phyloP scores from a whole-genome alignment of 2,888 invertebrate genomes.

The Folsomia manolachei region DNA sequence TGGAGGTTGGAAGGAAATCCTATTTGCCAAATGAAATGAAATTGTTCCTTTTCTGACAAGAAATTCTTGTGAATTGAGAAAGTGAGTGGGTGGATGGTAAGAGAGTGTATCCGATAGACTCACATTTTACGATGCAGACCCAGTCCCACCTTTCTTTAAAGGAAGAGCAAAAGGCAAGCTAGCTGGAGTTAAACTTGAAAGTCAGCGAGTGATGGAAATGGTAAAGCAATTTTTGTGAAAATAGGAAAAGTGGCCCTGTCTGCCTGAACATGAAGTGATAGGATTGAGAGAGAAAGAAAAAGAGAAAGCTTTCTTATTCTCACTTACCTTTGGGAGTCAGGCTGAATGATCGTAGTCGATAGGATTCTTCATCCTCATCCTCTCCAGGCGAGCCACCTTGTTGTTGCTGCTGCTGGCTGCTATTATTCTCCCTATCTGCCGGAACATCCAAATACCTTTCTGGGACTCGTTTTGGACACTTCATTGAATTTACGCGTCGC shows the following conservation, averaged over 20 bases:
- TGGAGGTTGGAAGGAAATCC: not conserved
- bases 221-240: not conserved
- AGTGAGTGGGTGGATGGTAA: not conserved
- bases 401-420: too few relatives aligned
- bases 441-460: constrained; percentile 70
- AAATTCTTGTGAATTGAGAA: not conserved
- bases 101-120: too few relatives aligned
- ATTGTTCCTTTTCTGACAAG: not conserved
- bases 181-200: too few relatives aligned
- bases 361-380: constrained; percentile 79
- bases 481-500: constrained; percentile 48
- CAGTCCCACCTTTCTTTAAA: too few relatives aligned
- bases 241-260: not conserved
- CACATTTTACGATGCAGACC: too few relatives aligned
- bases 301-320: not conserved
- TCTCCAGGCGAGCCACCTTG: constrained; percentile 56
- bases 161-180: not conserved
- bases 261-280: not conserved
- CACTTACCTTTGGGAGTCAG: constrained; percentile 80
- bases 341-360: constrained; percentile 87
- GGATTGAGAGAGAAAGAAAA: not conserved
- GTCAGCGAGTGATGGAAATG: not conserved
- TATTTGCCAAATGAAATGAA: not conserved
- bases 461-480: constrained; percentile 38
- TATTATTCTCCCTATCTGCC: constrained; percentile 52